phyloP scores from a whole-genome alignment of 2,113 vertebrate genomes.

The Paedocypris sp. region DNA sequence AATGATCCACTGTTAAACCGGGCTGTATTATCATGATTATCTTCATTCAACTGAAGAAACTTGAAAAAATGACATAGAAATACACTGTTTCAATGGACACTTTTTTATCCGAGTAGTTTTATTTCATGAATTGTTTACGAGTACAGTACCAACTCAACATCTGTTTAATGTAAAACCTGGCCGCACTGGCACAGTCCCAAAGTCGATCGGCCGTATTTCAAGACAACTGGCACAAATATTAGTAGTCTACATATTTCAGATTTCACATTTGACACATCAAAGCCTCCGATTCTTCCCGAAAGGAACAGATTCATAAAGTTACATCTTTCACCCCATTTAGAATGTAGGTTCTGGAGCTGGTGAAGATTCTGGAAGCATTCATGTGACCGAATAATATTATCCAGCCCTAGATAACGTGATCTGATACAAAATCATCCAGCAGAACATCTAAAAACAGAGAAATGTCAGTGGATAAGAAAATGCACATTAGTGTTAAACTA shows the following conservation, averaged over 20 bases:
- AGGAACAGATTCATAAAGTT: conserved; percentile 34
- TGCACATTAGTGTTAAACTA: too few species aligned
- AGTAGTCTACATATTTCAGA: not conserved
- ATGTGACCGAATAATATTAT: conserved; percentile 40
- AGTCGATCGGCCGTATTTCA: too few species aligned
- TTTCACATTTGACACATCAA: conserved; percentile 38
- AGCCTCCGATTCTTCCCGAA: conserved; percentile 33
- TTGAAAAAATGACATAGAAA: not conserved
- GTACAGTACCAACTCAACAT: not conserved
- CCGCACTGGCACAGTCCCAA: too few species aligned
- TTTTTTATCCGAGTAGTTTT: not conserved
- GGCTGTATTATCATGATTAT: too few species aligned
- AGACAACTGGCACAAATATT: not conserved
- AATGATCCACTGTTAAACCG: too few species aligned
- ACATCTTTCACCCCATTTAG: conserved; percentile 35
- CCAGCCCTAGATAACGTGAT: not conserved
- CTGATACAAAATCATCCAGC: not conserved
- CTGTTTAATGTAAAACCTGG: not conserved
- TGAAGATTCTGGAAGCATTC: conserved; percentile 20
- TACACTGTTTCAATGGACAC: not conserved
- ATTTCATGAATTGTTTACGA: not conserved
- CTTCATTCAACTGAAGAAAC: too few species aligned
- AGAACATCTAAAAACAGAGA: not conserved
- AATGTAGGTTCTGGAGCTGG: conserved; percentile 20
- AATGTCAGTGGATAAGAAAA: not conserved